Conservation (phyloP, 2,797 vertebrate species). For the Astyanax mexicanus region DNA sequence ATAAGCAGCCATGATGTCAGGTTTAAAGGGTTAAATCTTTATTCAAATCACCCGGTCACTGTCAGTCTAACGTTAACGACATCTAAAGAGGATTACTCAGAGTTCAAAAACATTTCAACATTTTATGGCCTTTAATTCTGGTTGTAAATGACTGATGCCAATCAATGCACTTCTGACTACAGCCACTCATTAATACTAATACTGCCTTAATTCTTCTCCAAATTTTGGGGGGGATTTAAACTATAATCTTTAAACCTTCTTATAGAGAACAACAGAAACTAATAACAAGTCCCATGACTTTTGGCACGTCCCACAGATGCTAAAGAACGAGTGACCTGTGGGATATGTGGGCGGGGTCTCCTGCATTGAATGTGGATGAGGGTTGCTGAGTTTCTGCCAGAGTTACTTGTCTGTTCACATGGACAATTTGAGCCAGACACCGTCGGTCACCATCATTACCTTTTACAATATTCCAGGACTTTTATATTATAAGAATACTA, state of each 20-base stretch:
- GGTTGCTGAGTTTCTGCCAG: too few relatives aligned
- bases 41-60: slow-evolving; percentile 29
- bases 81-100: slow-evolving; percentile 73
- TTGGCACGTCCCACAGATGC: too few relatives aligned
- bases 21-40: slow-evolving; percentile 60
- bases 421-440: too few relatives aligned
- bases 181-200: slow-evolving; percentile 43
- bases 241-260: slow-evolving; percentile 64
- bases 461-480: too few relatives aligned
- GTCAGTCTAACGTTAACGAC: slow-evolving; percentile 19
- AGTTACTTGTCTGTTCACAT: too few relatives aligned
- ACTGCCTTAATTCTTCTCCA: slow-evolving; percentile 54
- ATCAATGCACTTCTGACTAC: slow-evolving; percentile 69
- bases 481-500: too few relatives aligned
- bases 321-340: too few relatives aligned
- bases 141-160: slow-evolving; percentile 77
- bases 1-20: slow-evolving; percentile 62
- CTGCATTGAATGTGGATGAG: too few relatives aligned
- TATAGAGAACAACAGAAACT: slow-evolving; percentile 61
- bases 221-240: too few relatives aligned
- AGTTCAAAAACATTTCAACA: slow-evolving; percentile 70
- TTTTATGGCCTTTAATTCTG: slow-evolving; percentile 67
- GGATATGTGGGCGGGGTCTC: too few relatives aligned
- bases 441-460: too few relatives aligned
- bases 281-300: too few relatives aligned